phyloP scores from a whole-genome alignment of 2,797 vertebrate species.

The Heliangelus exortis region DNA sequence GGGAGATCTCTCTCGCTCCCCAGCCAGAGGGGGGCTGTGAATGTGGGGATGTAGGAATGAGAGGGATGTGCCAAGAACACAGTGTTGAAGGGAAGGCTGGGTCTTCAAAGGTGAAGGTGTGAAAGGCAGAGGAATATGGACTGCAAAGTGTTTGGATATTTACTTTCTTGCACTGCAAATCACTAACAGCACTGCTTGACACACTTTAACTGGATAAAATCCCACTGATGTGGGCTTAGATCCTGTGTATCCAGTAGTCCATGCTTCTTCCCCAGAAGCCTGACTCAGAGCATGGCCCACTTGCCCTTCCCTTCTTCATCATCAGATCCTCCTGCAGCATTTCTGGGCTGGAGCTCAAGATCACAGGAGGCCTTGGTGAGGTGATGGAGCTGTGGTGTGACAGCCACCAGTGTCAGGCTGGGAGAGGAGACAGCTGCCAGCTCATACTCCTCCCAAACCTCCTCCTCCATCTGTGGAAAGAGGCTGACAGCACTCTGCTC shows the following conservation, averaged over 20 bases:
- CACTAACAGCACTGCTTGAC: background rate
- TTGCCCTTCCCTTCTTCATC: background rate
- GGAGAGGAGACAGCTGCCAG: background rate
- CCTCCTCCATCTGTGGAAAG: background rate
- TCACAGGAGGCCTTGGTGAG: accelerated
- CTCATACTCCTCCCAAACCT: background rate
- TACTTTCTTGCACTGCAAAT: background rate
- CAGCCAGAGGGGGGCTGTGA: background rate
- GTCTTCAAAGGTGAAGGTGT: background rate
- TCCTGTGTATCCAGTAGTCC: background rate
- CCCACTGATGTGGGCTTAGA: background rate
- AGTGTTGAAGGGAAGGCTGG: background rate
- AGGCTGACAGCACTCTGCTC: background rate
- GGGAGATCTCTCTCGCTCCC: slow-evolving; percentile 27
- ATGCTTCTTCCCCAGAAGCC: background rate
- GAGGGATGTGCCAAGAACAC: background rate
- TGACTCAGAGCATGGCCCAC: background rate
- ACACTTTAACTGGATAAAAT: background rate
- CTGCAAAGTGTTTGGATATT: background rate
- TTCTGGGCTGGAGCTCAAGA: background rate
- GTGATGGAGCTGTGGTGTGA: background rate
- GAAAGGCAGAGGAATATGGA: background rate
- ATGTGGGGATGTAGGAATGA: background rate
- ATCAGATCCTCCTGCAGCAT: background rate
- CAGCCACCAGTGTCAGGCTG: background rate